A percentile compares a stretch with the other conserved stretches of the same genome.
These are phyloP conservation scores for Cavia porcellus DNA, from an alignment of 2,113 vertebrate genomes.

Conservation along the genomic window DNA sequence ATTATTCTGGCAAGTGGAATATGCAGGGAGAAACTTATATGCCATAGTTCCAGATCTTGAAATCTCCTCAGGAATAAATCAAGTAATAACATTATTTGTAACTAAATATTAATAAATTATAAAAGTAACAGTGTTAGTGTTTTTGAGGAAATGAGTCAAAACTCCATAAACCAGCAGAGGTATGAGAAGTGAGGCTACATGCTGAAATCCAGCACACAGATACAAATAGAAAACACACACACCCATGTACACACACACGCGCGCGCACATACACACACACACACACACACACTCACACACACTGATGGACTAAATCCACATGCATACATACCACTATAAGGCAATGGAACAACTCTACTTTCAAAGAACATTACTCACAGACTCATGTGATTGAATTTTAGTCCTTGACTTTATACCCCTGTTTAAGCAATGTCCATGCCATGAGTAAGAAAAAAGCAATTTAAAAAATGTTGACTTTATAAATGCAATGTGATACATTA, in stretches of 20 bases:
- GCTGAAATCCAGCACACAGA: conserved; percentile 3
- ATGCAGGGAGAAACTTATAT: conserved; percentile 50
- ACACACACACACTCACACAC: no score
- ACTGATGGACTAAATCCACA: background rate
- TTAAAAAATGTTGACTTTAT: background rate
- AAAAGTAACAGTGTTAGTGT: conserved; percentile 74
- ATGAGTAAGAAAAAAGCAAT: no score
- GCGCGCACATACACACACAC: no score
- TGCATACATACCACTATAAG: background rate
- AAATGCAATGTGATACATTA: background rate
- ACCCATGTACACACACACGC: no score
- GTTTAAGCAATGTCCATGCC: background rate
- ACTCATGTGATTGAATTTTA: background rate
- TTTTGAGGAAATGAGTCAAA: conserved; percentile 83
- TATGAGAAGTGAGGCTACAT: conserved; percentile 16
- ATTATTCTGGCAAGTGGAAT: conserved; percentile 85
- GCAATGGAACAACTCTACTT: background rate
- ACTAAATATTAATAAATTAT: conserved; percentile 78
- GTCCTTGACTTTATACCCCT: background rate
- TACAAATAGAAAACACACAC: background rate
- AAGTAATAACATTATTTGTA: conserved; percentile 69
- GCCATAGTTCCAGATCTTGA: conserved; percentile 61
- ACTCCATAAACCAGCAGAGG: conserved; percentile 68
- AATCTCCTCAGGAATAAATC: conserved; percentile 64
- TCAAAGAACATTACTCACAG: background rate